These are phyloP conservation scores for Sigmodon hispidus DNA, from an alignment of 2,113 vertebrate species.

Conservation along the genomic window DNA sequence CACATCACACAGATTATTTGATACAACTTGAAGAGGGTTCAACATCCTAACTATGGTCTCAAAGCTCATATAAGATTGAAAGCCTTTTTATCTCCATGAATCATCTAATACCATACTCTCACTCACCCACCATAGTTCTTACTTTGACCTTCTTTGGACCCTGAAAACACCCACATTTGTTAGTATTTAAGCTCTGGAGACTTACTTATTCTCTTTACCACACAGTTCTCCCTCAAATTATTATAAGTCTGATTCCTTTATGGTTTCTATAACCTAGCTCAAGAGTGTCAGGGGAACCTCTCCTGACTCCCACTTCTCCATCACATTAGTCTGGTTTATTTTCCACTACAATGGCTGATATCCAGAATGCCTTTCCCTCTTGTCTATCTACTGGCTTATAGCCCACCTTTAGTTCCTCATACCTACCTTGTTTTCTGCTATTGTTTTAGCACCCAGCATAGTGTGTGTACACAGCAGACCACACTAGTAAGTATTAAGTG, in stretches of 20 bases:
- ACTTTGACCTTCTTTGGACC: neutral
- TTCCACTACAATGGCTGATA: neutral
- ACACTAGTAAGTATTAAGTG: neutral
- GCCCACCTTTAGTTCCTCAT: neutral
- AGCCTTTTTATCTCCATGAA: neutral
- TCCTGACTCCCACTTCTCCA: neutral
- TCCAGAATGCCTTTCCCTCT: neutral
- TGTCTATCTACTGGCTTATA: neutral
- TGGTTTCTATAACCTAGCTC: neutral
- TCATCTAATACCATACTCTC: neutral
- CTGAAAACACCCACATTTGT: conserved; percentile 26
- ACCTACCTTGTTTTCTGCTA: neutral
- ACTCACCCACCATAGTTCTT: neutral
- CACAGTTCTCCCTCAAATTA: neutral
- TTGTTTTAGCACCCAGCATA: neutral
- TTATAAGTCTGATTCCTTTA: neutral
- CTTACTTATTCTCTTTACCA: neutral
- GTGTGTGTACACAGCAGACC: neutral
- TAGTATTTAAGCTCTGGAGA: neutral
- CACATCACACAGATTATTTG: neutral
- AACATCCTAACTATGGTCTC: neutral
- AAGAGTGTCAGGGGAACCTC: neutral
- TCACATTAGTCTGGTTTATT: neutral
- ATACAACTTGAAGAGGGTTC: neutral
- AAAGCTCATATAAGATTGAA: conserved; percentile 7